Base-by-base conservation (phyloP, 1,140 invertebrate species). In the Diabrotica virgifera region DNA sequence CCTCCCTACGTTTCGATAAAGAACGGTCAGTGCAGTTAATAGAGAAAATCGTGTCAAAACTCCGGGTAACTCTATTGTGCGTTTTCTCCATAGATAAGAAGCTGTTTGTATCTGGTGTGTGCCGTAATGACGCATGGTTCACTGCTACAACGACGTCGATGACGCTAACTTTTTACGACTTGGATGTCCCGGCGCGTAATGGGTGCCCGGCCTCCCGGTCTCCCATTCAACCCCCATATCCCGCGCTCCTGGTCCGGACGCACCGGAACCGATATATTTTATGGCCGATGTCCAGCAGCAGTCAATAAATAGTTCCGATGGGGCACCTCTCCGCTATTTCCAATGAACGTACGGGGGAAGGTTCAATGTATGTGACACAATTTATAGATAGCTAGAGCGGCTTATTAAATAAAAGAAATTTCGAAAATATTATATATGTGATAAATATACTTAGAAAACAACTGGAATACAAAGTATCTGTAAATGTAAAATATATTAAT, bases 241-340 rank as follows among this genome's bases (percentile, higher is more conserved):
- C 64, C 60, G 66, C 64, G 57, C 55, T 63, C 52, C 62, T 56
- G 65, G 57, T 70, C 68, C 70, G 72, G 72, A 72, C 64, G 67
- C 64, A 63, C 71, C 66, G 63, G 66, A 70, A 68, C 69, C 69
- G 73, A 74, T 74, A 74, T 74, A 74, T 74, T 73, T 74, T 74
- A 74, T 74, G 70, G 73, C 53, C 73, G 63, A 73, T 74, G 73
- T 74, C 73, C 73, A 74, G 65, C 72, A 68, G 73, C 73, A 74
- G 73, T 74, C 71, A 74, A 74, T 74, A 74, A 74, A 74, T 74
- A 74, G 70, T 70, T 61, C 63, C 50, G 65, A 59, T 59, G 62
- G 57, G 53, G 51, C 64, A 66, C 66, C 69, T 68, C 66, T 58
- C 10, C 55, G 24, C 35, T 24, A 11, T 36, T 57, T 14, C 40